phyloP scores from a whole-genome alignment of 2,113 vertebrate genomes.

The Labeo rohita region DNA sequence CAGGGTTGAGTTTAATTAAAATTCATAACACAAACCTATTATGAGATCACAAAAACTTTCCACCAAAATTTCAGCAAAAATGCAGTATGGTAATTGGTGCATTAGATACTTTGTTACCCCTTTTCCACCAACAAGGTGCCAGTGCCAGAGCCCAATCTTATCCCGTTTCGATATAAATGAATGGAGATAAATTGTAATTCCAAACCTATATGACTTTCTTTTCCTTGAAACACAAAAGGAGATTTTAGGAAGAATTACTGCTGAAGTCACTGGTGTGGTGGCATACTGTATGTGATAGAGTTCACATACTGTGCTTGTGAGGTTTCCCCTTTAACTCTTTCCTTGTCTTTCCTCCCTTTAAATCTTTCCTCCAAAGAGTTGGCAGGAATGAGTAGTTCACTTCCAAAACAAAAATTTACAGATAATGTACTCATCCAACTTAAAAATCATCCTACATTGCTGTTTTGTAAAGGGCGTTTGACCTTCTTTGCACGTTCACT shows the following conservation, averaged over 20 bases:
- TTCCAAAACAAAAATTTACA: too few relatives aligned
- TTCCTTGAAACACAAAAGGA: not conserved
- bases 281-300: too few relatives aligned
- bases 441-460: too few relatives aligned
- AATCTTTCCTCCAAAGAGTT: too few relatives aligned
- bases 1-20: not conserved
- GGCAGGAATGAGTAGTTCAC: too few relatives aligned
- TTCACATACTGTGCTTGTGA: too few relatives aligned
- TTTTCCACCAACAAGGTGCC: conserved; percentile 12
- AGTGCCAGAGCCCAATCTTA: not conserved
- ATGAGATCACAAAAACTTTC: conserved; percentile 46
- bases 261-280: not conserved
- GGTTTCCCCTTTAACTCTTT: not conserved
- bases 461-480: too few relatives aligned
- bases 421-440: too few relatives aligned
- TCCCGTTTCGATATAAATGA: not conserved
- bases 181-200: not conserved
- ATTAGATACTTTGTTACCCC: conserved; percentile 12
- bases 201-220: not conserved
- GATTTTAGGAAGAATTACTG: not conserved
- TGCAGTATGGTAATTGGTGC: conserved; percentile 26
- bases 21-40: conserved; percentile 34
- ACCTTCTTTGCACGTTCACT: too few relatives aligned
- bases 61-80: conserved; percentile 28
- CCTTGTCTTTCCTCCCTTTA: too few relatives aligned